phyloP scores from a whole-genome alignment of 2,888 invertebrate species.

The Epinotia bilunana region DNA sequence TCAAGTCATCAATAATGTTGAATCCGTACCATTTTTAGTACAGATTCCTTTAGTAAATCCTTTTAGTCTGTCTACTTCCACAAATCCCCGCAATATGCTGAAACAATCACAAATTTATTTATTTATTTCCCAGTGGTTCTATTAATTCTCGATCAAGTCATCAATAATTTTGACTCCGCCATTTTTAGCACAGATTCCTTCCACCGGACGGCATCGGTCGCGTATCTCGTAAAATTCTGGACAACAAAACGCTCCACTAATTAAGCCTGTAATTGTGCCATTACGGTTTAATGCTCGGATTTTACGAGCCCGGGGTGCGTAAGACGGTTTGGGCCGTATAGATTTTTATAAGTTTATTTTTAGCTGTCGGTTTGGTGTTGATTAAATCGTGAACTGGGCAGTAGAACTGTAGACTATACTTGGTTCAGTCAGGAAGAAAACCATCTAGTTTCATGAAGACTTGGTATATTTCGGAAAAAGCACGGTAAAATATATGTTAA shows the following conservation, averaged over 20 bases:
- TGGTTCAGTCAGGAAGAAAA: no score
- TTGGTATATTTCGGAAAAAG: no score
- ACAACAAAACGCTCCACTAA: constrained; percentile 75
- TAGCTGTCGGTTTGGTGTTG: constrained; percentile 19
- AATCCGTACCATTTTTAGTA: no score
- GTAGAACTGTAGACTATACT: no score
- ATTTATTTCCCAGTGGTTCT: no score
- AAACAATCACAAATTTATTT: no score
- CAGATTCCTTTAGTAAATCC: no score
- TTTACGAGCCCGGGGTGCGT: constrained; percentile 65
- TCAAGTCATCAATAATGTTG: no score
- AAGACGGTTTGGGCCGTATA: constrained; percentile 31
- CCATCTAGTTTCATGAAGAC: no score
- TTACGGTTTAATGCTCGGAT: constrained; percentile 73
- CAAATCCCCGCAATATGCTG: no score
- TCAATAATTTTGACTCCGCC: background rate
- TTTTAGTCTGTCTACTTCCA: no score
- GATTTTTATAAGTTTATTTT: constrained; percentile 25
- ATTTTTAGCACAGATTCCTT: constrained; percentile 6
- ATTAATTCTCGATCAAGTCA: background rate
- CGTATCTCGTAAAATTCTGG: constrained; percentile 67
- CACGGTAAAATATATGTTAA: no score
- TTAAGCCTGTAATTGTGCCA: constrained; percentile 75
- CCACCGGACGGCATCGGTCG: constrained; percentile 56
- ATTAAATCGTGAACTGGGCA: constrained; percentile 3